A percentile compares a stretch with the other conserved stretches of the same genome.
Evolutionary conservation across 2,113 vertebrate species (phyloP).

Genomic region (Hippocampus abdominalis): DNA sequence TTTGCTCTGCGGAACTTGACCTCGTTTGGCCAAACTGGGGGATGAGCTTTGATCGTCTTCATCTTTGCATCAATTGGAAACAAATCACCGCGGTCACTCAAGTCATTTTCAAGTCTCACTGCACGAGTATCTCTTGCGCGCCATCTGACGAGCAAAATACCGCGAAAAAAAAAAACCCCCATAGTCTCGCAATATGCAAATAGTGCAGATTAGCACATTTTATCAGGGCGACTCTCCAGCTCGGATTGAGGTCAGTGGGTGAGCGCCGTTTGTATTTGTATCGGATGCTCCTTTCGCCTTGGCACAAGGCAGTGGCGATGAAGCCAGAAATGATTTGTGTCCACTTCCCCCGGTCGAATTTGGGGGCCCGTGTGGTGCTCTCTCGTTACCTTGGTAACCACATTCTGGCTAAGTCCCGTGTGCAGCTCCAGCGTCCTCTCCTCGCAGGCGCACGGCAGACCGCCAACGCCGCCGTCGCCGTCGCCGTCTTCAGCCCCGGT

Average conservation of each 20-base stretch:
- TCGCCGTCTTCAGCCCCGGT: conserved; percentile 21
- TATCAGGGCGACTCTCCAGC: not conserved
- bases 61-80: no score
- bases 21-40: no score
- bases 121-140: no score
- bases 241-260: conserved; percentile 56
- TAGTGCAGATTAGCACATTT: no score
- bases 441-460: conserved; percentile 78
- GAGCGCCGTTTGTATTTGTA: conserved; percentile 20
- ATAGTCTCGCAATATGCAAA: no score
- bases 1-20: no score
- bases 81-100: no score
- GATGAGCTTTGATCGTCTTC: no score
- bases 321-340: conserved; percentile 1
- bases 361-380: conserved; percentile 27
- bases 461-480: conserved; percentile 46
- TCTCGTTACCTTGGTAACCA: conserved; percentile 92
- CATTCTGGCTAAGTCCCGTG: conserved; percentile 89
- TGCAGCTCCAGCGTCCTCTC: conserved; percentile 84
- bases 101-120: no score
- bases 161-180: no score
- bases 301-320: conserved; percentile 9
- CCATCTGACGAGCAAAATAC: no score
- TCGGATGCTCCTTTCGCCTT: conserved; percentile 2
- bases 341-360: not conserved